Percentiles rank a stretch among this genome's conserved stretches.
Conservation (phyloP, 2,797 vertebrate genomes). For the Falco peregrinus region DNA sequence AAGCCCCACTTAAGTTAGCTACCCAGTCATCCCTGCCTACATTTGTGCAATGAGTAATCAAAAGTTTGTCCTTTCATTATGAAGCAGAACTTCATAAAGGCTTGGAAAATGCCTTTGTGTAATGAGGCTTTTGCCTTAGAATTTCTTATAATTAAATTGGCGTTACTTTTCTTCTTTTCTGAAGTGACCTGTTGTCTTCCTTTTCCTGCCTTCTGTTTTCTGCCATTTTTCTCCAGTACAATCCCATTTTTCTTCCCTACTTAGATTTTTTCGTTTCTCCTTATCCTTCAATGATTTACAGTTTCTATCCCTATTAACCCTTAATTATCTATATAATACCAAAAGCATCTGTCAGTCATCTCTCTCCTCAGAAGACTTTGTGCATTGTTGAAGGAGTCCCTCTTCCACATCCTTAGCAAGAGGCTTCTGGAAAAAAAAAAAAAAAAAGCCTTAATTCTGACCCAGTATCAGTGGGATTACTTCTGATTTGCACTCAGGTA, state of each 20-base stretch:
- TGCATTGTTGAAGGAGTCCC: not conserved
- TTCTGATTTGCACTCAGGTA: not conserved
- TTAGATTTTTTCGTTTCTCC: not conserved
- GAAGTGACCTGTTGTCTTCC: not conserved
- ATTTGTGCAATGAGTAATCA: not conserved
- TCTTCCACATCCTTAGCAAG: not conserved
- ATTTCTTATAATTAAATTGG: not conserved
- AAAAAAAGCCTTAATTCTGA: not conserved
- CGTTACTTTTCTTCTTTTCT: not conserved
- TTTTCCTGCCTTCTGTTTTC: not conserved
- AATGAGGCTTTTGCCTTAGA: not conserved
- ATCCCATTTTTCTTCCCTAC: not conserved
- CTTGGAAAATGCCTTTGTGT: not conserved
- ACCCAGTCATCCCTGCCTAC: not conserved
- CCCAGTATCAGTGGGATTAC: not conserved
- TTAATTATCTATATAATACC: not conserved
- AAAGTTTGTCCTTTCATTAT: not conserved
- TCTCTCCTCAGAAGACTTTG: not conserved
- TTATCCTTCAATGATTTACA: not conserved
- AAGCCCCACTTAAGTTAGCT: not conserved
- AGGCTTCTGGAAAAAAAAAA: not conserved
- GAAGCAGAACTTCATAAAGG: not conserved
- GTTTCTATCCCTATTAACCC: not conserved
- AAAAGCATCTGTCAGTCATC: not conserved
- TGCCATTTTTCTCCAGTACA: not conserved